A percentile compares a stretch with the other conserved stretches of the same genome.
Conservation (phyloP, 2,888 invertebrate genomes). For the Pycnomerus fuliginosus region DNA sequence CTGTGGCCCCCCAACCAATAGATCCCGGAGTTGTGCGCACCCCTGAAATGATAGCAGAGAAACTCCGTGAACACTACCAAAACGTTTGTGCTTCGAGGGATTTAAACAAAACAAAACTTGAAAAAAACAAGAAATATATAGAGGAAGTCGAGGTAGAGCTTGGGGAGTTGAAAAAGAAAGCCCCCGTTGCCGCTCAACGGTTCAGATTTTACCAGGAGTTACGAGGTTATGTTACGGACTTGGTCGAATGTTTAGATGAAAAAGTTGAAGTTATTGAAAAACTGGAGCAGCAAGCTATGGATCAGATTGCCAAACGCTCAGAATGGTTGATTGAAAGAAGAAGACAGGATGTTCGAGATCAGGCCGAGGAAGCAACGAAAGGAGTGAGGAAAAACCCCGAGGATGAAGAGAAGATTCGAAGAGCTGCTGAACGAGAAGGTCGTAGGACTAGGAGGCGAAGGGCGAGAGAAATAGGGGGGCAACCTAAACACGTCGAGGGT, state of each 20-base stretch:
- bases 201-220: conserved; percentile 95
- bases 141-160: conserved; percentile 49
- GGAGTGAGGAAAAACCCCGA: conserved; percentile 55
- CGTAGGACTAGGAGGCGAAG: conserved; percentile 80
- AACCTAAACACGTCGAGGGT: conserved; percentile 79
- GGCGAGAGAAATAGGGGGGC: conserved; percentile 68
- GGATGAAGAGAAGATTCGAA: conserved; percentile 70
- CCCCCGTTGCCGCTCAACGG: conserved; percentile 72
- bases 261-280: conserved; percentile 79
- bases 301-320: conserved; percentile 70
- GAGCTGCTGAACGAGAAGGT: conserved; percentile 90
- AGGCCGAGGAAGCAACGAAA: conserved; percentile 86
- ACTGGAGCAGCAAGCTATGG: conserved; percentile 77
- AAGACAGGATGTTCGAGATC: conserved; percentile 90
- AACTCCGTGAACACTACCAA: conserved; percentile 54
- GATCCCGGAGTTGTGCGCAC: conserved; percentile 50
- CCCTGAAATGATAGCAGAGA: conserved; percentile 56
- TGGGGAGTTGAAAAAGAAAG: conserved; percentile 60
- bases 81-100: conserved; percentile 47
- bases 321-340: conserved; percentile 78
- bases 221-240: conserved; percentile 89
- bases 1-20: too few relatives aligned
- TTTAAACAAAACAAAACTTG: conserved; percentile 51
- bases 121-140: conserved; percentile 52
- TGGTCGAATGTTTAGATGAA: conserved; percentile 96